These are phyloP conservation scores for Ceramica pisi DNA, from an alignment of 2,888 invertebrate species.

Conservation along the genomic window DNA sequence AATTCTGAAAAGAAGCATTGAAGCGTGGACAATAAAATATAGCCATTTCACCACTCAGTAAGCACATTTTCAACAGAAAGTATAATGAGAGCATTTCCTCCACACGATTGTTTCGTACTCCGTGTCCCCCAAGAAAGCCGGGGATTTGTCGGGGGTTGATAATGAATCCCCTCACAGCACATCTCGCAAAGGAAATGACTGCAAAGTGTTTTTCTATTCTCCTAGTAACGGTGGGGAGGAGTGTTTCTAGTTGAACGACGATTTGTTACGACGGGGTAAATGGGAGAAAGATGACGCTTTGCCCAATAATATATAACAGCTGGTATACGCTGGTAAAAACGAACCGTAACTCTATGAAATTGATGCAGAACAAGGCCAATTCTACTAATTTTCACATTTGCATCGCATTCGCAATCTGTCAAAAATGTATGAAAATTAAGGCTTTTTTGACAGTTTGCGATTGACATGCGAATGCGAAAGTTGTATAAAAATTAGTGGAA, in stretches of 20 bases:
- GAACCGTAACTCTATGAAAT: background rate
- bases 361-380: too few species aligned
- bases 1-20: background rate
- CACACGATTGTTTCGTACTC: constrained; percentile 64
- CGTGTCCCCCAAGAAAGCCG: constrained; percentile 76
- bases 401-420: too few species aligned
- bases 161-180: constrained; percentile 88
- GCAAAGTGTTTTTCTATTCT: constrained; percentile 89
- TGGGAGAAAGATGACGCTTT: constrained; percentile 16
- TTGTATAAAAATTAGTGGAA: too few species aligned
- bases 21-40: constrained; percentile 24
- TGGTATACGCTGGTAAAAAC: background rate
- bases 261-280: constrained; percentile 49
- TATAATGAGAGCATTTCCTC: constrained; percentile 64
- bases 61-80: constrained; percentile 44
- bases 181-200: constrained; percentile 88
- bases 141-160: constrained; percentile 88
- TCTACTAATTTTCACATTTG: too few species aligned
- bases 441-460: too few species aligned
- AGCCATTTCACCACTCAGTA: constrained; percentile 35
- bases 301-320: background rate
- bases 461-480: too few species aligned
- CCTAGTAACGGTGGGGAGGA: constrained; percentile 74
- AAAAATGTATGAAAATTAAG: too few species aligned
- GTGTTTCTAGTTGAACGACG: constrained; percentile 66